These are phyloP conservation scores for Drosophila sucinea DNA, from an alignment of 1,140 invertebrate genomes.

Conservation along the genomic window DNA sequence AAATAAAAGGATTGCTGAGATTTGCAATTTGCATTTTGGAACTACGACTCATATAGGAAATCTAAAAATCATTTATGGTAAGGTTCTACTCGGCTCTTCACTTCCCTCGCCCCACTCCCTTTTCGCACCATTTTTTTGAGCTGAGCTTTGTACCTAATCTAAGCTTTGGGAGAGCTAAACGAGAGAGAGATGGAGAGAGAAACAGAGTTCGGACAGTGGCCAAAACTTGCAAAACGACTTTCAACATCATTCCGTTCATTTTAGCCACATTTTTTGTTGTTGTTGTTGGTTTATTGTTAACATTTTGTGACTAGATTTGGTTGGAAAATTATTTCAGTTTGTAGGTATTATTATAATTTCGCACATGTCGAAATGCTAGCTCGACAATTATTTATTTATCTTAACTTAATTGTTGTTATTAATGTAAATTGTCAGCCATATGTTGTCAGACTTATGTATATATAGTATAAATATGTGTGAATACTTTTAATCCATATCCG, in stretches of 20 bases:
- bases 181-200: background rate
- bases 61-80: constrained; percentile 45
- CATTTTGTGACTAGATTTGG: constrained; percentile 51
- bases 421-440: constrained; percentile 3
- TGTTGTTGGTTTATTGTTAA: constrained; percentile 53
- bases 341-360: constrained; percentile 27
- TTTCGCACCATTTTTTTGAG: background rate
- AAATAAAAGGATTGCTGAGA: constrained; percentile 50
- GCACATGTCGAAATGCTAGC: constrained; percentile 61
- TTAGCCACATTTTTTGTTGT: constrained; percentile 24
- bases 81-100: constrained; percentile 29
- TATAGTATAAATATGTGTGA: background rate
- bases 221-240: constrained; percentile 82
- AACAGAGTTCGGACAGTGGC: constrained; percentile 25
- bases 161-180: constrained; percentile 15
- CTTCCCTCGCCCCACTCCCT: background rate
- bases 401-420: constrained; percentile 6
- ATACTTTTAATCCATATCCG: background rate
- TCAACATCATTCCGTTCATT: constrained; percentile 70
- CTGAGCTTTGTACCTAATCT: constrained; percentile 16
- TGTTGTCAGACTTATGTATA: background rate
- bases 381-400: constrained; percentile 54
- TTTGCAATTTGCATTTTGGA: constrained; percentile 48
- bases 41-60: constrained; percentile 35
- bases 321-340: constrained; percentile 23